These are phyloP conservation scores for Scaptomyza pallida DNA, from an alignment of 1,140 invertebrate species.

Conservation along the genomic window DNA sequence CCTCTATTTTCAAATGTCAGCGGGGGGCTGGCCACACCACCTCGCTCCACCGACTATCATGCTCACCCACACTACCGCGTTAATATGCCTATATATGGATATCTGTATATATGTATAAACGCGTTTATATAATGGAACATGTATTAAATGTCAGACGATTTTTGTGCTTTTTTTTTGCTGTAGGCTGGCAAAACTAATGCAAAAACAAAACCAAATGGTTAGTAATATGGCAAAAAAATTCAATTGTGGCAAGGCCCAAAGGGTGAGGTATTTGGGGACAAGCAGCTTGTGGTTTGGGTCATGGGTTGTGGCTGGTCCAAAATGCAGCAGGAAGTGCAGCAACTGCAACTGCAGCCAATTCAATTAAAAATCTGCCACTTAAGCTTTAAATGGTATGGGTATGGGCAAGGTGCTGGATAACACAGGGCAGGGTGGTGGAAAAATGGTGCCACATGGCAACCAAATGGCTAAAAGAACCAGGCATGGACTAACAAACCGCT, in stretches of 20 bases:
- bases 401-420: no score
- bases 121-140: slow-evolving; percentile 64
- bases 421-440: not conserved
- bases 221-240: slow-evolving; percentile 70
- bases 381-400: slow-evolving; percentile 46
- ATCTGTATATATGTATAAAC: slow-evolving; percentile 33
- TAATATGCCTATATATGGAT: slow-evolving; percentile 21
- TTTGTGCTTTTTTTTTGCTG: slow-evolving; percentile 27
- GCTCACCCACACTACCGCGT: not conserved
- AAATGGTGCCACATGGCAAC: slow-evolving; percentile 16
- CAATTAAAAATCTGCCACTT: slow-evolving; percentile 82
- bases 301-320: slow-evolving; percentile 16
- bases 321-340: slow-evolving; percentile 47
- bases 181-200: slow-evolving; percentile 66
- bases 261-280: not conserved
- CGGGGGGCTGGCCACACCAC: slow-evolving; percentile 17
- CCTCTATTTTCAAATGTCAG: slow-evolving; percentile 76
- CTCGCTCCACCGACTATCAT: not conserved
- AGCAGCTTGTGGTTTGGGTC: slow-evolving; percentile 6
- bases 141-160: slow-evolving; percentile 73
- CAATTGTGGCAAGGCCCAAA: slow-evolving; percentile 22
- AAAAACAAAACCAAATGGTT: slow-evolving; percentile 73
- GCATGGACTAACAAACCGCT: slow-evolving; percentile 9
- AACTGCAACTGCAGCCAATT: slow-evolving; percentile 72
- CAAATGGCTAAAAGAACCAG: slow-evolving; percentile 22